Percentiles rank a stretch among this genome's conserved stretches.
phyloP scores from a whole-genome alignment of 2,888 invertebrate genomes.

The Ichneumoninae sp. region DNA sequence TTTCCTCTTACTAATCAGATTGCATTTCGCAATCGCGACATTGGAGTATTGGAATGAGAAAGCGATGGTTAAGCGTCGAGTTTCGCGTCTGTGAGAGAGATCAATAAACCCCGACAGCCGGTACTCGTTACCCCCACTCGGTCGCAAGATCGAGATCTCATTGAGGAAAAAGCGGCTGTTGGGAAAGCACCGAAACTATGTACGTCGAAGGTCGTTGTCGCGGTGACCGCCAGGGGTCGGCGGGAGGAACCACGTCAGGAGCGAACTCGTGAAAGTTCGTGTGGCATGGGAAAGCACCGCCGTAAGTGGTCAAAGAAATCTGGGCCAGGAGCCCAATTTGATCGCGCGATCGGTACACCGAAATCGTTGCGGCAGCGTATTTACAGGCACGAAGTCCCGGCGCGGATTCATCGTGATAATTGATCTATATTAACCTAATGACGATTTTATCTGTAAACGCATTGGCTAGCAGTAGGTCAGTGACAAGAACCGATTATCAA shows the following conservation, averaged over 20 bases:
- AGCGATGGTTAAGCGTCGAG: constrained; percentile 39
- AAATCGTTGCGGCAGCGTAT: not conserved
- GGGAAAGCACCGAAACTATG: constrained; percentile 20
- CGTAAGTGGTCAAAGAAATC: not conserved
- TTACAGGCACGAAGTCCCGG: not conserved
- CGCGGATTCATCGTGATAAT: not conserved
- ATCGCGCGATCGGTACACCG: not conserved
- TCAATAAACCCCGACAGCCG: constrained; percentile 26
- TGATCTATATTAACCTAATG: not conserved
- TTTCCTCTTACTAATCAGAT: not conserved
- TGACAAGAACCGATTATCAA: not conserved
- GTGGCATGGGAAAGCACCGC: constrained; percentile 3
- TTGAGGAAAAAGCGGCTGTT: not conserved
- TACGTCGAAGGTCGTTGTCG: constrained; percentile 27
- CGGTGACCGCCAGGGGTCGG: not conserved
- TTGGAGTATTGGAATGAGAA: constrained; percentile 26
- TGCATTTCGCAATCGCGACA: constrained; percentile 22
- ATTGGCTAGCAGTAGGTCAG: not conserved
- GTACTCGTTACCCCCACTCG: not conserved
- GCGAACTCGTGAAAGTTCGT: constrained; percentile 44
- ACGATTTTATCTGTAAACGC: not conserved
- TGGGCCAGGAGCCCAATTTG: constrained; percentile 8
- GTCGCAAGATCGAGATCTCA: not conserved
- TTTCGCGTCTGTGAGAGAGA: constrained; percentile 29
- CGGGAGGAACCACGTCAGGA: not conserved